Evolutionary conservation across 2,888 invertebrate genomes (phyloP).

Genomic region (Nebria brevicollis): DNA sequence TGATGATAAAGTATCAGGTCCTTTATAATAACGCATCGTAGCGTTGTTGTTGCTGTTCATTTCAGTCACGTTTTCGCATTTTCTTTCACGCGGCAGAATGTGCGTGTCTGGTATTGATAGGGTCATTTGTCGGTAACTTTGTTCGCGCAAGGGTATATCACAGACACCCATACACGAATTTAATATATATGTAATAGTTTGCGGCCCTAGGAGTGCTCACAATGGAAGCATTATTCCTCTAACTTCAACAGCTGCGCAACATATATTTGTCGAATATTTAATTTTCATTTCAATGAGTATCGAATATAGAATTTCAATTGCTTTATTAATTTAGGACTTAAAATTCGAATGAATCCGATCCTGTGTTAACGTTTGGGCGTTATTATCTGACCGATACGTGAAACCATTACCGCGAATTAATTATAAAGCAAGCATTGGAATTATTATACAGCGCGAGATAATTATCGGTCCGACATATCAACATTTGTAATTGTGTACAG

Average conservation of each 20-base stretch:
- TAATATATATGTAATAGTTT: neutral
- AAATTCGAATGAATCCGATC: neutral
- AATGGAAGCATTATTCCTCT: neutral
- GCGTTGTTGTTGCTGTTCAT: neutral
- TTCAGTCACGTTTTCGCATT: neutral
- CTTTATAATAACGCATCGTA: neutral
- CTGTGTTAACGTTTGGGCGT: conserved; percentile 4
- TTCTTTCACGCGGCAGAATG: neutral
- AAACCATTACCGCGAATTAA: conserved; percentile 43
- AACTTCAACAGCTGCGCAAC: neutral
- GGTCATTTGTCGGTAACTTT: conserved; percentile 1
- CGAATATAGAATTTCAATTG: no score
- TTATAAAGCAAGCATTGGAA: conserved; percentile 45
- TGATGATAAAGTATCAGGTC: neutral
- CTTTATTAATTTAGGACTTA: neutral
- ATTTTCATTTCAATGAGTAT: no score
- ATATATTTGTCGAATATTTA: no score
- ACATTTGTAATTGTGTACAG: conserved; percentile 31
- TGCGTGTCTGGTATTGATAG: conserved; percentile 1
- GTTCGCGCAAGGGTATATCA: neutral
- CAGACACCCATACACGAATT: neutral
- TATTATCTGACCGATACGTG: conserved; percentile 42
- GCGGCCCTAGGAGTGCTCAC: neutral
- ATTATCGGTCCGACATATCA: conserved; percentile 40
- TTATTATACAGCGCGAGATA: conserved; percentile 38